Evolutionary conservation across 2,113 vertebrate genomes (phyloP), one percentile per base, ranked within the genome.

Genomic region (Equus przewalskii): DNA sequence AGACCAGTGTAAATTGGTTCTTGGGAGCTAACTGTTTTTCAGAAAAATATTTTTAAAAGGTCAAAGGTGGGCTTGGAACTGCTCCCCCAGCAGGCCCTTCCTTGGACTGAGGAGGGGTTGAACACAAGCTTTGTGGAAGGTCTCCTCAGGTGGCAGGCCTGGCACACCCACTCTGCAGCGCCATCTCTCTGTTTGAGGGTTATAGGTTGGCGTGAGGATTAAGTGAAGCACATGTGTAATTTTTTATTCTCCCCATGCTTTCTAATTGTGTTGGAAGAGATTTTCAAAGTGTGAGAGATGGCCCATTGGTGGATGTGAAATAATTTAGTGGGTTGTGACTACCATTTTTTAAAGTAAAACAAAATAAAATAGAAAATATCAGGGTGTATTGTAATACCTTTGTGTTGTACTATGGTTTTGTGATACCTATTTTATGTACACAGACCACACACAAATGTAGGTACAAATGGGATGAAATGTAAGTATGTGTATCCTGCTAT

Each of bases 31-130:
- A 12, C 65, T 91, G 9, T 33, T 46, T 49, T 69, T 56, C 33
- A 14, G 30, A 15, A 72, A 64, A 46, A 33, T 18, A 41, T 70
- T 70, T 41, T 58, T 21, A 41, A 75, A 56, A 80, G n/a, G 73
- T 36, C 56, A 10, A 1, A 22, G 28, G 60, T 80, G 10, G 26
- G 16, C 26, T 60, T 22, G 22, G 54, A 18, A 21, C 1, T 9
- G 21, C 10, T 5, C 1, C 7, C 10, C 28, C 24, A 10, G 24
- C 54, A 21, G 54, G 13, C 33, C 46, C 10, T 56, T 26, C 64
- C 14, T 22, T 9, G 8, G n/a, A 0, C 62, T 1, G 3, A 11
- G 0, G 0, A 9, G 18, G 65, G 4, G 67, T 24, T 33, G 33
- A 13, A 8, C 28, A 2, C 5, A 30, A 16, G 51, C 33, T n/a